A percentile compares a stretch with the other conserved stretches of the same genome.
Conservation (phyloP, 2,113 vertebrate species). For the Recurvirostra avosetta region DNA sequence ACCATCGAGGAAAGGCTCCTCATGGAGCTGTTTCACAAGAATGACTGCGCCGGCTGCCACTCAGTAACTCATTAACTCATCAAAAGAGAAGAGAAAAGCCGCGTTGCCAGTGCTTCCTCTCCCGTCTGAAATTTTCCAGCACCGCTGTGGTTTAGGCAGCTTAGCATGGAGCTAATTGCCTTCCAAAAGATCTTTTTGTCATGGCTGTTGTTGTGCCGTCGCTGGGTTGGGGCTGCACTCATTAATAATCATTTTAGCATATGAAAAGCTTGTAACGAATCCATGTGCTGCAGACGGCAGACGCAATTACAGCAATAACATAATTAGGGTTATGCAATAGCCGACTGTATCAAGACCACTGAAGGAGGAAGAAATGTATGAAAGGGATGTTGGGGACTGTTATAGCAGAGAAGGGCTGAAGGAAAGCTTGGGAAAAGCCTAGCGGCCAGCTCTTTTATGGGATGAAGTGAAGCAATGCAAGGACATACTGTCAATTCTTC, state of each 20-base stretch:
- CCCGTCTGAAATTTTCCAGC: conserved; percentile 39
- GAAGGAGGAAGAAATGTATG: background rate
- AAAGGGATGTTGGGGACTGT: background rate
- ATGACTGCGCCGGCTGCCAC: background rate
- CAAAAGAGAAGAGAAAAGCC: conserved; percentile 28
- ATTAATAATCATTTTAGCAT: conserved; percentile 71
- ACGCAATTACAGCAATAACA: conserved; percentile 60
- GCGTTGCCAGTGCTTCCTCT: background rate
- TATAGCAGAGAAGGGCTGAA: background rate
- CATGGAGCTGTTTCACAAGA: background rate
- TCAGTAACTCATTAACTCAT: conserved; percentile 48
- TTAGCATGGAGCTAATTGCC: conserved; percentile 64
- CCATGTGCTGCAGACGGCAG: conserved; percentile 63
- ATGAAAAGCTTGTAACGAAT: conserved; percentile 67
- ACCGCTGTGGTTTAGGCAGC: background rate
- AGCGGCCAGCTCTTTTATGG: background rate
- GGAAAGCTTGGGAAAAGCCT: background rate
- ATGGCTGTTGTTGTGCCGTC: conserved; percentile 18
- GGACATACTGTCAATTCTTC: background rate
- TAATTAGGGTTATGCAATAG: conserved; percentile 61
- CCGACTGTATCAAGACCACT: background rate
- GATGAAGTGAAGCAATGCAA: background rate
- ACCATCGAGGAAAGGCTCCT: background rate
- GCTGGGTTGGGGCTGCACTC: conserved; percentile 48
- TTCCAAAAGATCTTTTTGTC: conserved; percentile 51